Percentiles rank a stretch among this genome's conserved stretches.
Evolutionary conservation across 1,140 invertebrate genomes (phyloP).

Genomic region (Zaprionus taronus): DNA sequence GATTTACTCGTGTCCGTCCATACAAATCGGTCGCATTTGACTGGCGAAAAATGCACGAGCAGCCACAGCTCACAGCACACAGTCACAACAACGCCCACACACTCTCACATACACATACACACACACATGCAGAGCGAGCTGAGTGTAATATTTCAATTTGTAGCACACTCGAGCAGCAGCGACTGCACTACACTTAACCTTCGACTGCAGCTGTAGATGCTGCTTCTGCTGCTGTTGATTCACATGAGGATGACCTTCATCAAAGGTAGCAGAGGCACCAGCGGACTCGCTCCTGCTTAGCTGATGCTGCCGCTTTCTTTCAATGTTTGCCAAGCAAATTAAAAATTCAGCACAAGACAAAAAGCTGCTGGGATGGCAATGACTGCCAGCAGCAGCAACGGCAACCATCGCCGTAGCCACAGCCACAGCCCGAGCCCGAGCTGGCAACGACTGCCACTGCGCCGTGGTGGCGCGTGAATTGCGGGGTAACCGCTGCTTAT

Average conservation of each 20-base stretch:
- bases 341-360: conserved; percentile 78
- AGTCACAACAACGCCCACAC: conserved; percentile 1
- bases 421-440: conserved; percentile 12
- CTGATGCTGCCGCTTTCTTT: conserved; percentile 26
- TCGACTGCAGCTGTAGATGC: conserved; percentile 41
- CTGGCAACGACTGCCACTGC: conserved; percentile 34
- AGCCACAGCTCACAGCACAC: conserved; percentile 23
- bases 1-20: conserved; percentile 51
- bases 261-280: conserved; percentile 11
- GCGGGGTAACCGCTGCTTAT: conserved; percentile 62
- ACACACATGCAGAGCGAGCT: neutral
- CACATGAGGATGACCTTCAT: conserved; percentile 49
- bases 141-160: conserved; percentile 76
- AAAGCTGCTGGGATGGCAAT: conserved; percentile 50
- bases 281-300: conserved; percentile 17
- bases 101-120: neutral
- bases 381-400: conserved; percentile 27
- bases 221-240: conserved; percentile 28
- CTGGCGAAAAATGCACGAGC: conserved; percentile 23
- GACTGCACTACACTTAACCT: conserved; percentile 70
- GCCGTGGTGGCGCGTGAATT: conserved; percentile 35
- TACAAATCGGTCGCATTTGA: conserved; percentile 44
- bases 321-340: conserved; percentile 74
- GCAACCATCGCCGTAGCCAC: conserved; percentile 4
- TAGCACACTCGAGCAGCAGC: conserved; percentile 64